Evolutionary conservation across 2,888 invertebrate species (phyloP), one percentile per base, ranked within the genome.

Genomic region (Drosophila flavopinicola): DNA sequence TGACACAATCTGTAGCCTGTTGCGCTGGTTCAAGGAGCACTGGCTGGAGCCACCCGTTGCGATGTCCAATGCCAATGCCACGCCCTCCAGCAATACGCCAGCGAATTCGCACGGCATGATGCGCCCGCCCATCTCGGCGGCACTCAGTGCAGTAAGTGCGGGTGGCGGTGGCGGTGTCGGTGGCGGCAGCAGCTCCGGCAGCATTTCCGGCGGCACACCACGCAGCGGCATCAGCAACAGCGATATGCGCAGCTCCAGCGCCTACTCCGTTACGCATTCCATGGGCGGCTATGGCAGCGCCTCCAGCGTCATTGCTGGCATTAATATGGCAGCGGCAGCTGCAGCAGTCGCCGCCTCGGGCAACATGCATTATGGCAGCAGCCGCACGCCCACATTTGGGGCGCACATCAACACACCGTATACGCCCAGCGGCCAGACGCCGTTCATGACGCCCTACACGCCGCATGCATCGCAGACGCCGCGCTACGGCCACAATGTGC

Each of bases 11-110:
- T 90, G 89, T 67, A 93, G 94, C 9, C 90, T 99, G 59, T 93
- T 99, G 84, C 95, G 96, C 64, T 99, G 99, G 99, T 99, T 99
- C 91, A 99, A 99, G 90, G 97, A 98, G 91, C 98, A 99, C 90
- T 99, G 98, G 92, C 93, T 97, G 72, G 98, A 99, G 88, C 97
- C 98, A 0, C 93, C 96, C 44, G 96, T 96, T 0, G 42, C 41
- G 0, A 39, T 74, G 42, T 24, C 61, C 27, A 29, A 9, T 17
- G 20, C 20, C 33, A 29, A 15, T 11, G 29, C 25, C 20, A 51
- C 68, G 17, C 68, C 68, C 1, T 32, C 52, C 3, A 30, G 13
- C 32, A 57, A 42, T 30, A 71, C 71, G 42, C 71, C 71, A 13
- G 25, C 27, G 5, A 59, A 47, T 35, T 27, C 49, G 2, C 63